These are phyloP conservation scores for Chionomys nivalis DNA, from an alignment of 2,113 vertebrate species.

Conservation along the genomic window DNA sequence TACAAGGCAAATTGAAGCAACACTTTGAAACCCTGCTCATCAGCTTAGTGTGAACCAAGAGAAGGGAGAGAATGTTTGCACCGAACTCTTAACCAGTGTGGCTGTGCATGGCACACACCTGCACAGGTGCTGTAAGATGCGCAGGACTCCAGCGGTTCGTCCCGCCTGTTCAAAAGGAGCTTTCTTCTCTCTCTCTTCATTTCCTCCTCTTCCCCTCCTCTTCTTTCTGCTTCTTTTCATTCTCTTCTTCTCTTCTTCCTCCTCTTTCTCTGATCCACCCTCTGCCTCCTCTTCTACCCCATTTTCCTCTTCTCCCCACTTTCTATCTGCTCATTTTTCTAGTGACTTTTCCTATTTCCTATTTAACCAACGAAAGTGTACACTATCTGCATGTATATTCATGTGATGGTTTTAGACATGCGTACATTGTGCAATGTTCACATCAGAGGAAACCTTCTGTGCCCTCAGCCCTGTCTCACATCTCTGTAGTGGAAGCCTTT, in stretches of 20 bases:
- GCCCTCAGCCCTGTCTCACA: background rate
- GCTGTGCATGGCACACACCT: background rate
- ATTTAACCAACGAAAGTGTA: background rate
- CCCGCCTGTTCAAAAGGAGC: background rate
- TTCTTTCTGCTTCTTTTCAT: background rate
- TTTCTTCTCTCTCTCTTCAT: background rate
- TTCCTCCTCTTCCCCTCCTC: background rate
- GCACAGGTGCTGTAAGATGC: background rate
- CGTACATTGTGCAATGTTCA: background rate
- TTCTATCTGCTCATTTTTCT: background rate
- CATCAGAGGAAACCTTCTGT: background rate
- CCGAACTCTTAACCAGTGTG: background rate
- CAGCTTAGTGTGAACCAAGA: background rate
- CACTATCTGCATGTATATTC: background rate
- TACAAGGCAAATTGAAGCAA: background rate
- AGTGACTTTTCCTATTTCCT: background rate
- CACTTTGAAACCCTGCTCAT: conserved; percentile 14
- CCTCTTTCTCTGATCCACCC: too few species aligned
- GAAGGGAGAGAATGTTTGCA: background rate
- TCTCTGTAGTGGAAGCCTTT: background rate
- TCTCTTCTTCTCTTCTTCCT: background rate
- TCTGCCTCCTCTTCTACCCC: background rate
- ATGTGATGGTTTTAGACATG: background rate
- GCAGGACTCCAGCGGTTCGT: background rate
- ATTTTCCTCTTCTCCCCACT: background rate